phyloP scores from a whole-genome alignment of 2,888 invertebrate species.

The Ophioninae sp. region DNA sequence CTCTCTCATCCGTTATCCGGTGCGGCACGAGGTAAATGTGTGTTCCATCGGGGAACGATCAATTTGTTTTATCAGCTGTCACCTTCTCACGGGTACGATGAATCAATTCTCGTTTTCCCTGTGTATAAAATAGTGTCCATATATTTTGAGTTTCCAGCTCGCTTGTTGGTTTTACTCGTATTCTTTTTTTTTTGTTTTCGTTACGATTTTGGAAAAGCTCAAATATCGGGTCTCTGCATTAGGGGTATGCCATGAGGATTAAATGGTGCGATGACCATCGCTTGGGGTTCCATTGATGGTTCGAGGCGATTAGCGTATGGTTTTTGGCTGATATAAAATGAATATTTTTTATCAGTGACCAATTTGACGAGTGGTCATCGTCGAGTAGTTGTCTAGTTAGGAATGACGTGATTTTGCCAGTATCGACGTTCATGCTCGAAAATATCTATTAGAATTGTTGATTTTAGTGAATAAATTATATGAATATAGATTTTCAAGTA shows the following conservation, averaged over 20 bases:
- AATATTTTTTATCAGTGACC: too few species aligned
- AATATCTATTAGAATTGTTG: too few species aligned
- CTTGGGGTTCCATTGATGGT: not conserved
- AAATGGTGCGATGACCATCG: not conserved
- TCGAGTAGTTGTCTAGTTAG: too few species aligned
- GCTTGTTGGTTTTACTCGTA: slow-evolving; percentile 7
- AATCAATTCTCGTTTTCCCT: slow-evolving; percentile 61
- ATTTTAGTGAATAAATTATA: too few species aligned
- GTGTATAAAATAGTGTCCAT: slow-evolving; percentile 39
- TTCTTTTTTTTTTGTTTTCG: not conserved
- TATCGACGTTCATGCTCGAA: too few species aligned
- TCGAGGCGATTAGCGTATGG: not conserved
- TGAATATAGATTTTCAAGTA: too few species aligned
- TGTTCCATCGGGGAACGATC: slow-evolving; percentile 64
- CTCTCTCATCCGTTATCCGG: not conserved
- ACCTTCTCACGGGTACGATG: slow-evolving; percentile 66
- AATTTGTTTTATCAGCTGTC: slow-evolving; percentile 66
- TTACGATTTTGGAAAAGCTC: not conserved
- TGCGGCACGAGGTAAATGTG: slow-evolving; percentile 50
- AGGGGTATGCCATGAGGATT: not conserved
- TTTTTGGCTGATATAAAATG: not conserved
- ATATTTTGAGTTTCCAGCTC: slow-evolving; percentile 19
- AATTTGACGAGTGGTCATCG: too few species aligned
- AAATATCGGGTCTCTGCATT: not conserved
- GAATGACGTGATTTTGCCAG: too few species aligned